Conservation (phyloP, 2,888 invertebrate species). For the Poecilobothrus nobilitatus region DNA sequence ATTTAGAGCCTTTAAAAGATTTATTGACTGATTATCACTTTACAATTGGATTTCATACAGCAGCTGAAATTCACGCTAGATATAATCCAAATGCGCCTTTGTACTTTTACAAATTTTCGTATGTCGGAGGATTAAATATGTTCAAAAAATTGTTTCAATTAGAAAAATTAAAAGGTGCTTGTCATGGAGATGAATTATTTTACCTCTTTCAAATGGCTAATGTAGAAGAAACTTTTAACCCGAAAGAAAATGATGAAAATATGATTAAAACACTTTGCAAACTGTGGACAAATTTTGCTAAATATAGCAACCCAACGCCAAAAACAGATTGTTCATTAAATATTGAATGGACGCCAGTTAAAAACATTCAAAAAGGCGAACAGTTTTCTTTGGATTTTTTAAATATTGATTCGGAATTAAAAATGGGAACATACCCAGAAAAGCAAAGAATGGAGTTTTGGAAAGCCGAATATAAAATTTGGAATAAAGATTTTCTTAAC, state of each 20-base stretch:
- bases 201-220: slow-evolving; percentile 47
- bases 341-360: slow-evolving; percentile 25
- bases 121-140: slow-evolving; percentile 49
- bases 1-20: slow-evolving; percentile 44
- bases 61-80: slow-evolving; percentile 31
- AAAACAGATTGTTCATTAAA: slow-evolving; percentile 8
- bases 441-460: slow-evolving; percentile 25
- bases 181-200: slow-evolving; percentile 54
- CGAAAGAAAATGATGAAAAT: slow-evolving; percentile 22
- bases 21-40: slow-evolving; percentile 47
- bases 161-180: slow-evolving; percentile 46
- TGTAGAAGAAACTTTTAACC: slow-evolving; percentile 20
- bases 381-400: slow-evolving; percentile 21
- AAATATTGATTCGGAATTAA: slow-evolving; percentile 20
- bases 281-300: slow-evolving; percentile 55
- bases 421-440: slow-evolving; percentile 23
- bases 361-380: slow-evolving; percentile 14
- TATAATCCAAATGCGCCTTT: slow-evolving; percentile 40
- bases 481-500: slow-evolving; percentile 17
- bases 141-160: slow-evolving; percentile 45
- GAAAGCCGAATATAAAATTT: slow-evolving; percentile 27
- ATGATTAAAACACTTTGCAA: slow-evolving; percentile 45
- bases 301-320: slow-evolving; percentile 30
- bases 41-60: slow-evolving; percentile 30
- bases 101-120: slow-evolving; percentile 53